Base-by-base conservation (phyloP, 2,888 invertebrate genomes). In the Synergus umbraculus region DNA sequence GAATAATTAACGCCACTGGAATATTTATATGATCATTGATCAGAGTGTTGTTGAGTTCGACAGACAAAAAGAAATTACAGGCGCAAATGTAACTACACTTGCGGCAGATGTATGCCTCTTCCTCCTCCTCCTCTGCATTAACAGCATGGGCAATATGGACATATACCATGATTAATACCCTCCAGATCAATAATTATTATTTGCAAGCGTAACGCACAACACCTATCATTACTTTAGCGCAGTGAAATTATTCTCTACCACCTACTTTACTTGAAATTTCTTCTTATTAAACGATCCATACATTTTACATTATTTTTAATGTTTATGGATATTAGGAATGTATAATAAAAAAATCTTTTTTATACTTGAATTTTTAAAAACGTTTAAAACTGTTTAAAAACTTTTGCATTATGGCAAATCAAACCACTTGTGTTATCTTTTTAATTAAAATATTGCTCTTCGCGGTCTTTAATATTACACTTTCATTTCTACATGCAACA, bases 11-110 rank as follows among this genome's bases (percentile, higher is more conserved):
- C 54, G 73, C 73, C 73, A 54, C 10, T 37, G 73, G n/a, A 37
- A 73, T 73, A 37, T 29, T 15, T 73, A 54, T 73, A 73, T 54
- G 73, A 73, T 73, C 37, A 73, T 58, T 73, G 73, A 73, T 73
- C 73, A 58, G 54, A 58, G 54, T 15, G 73, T 49, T 73, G 73
- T 73, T 73, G 37, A 29, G 49, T 54, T 58, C 54, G 73, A 54
- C 49, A 73, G 22, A 54, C 69, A 79, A 79, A 79, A 79, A 77
- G 69, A 67, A 73, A 79, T 77, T 77, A 60, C 67, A 58, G 69
- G 58, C 67, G 58, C 78, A 66, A 69, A 78, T 78, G 66, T 78
- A 69, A 54, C 63, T 64, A 22, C 77, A 77, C 63, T 64, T 77
- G 66, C 77, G 37, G 54, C 54, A 73, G 54, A 73, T 73, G 54